phyloP scores from a whole-genome alignment of 2,797 vertebrate genomes.

The Myotis planiceps region DNA sequence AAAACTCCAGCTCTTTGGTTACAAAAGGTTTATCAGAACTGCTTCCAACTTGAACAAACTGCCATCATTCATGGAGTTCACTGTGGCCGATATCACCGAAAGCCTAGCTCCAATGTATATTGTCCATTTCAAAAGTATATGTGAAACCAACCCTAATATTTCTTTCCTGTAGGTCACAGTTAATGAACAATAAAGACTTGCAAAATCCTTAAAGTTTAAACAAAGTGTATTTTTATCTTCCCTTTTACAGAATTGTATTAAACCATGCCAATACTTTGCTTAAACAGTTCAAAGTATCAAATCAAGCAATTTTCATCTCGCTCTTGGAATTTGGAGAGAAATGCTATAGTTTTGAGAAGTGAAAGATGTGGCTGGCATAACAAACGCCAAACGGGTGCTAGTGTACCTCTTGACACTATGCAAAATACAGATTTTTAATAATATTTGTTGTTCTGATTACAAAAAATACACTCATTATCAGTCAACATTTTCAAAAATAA shows the following conservation, averaged over 20 bases:
- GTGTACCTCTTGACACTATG: neutral
- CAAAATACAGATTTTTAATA: neutral
- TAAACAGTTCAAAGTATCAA: neutral
- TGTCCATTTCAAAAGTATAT: neutral
- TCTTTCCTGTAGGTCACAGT: neutral
- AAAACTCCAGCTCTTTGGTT: conserved; percentile 33
- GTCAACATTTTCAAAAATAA: neutral
- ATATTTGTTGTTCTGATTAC: neutral
- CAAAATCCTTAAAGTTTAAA: neutral
- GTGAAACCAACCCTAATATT: neutral
- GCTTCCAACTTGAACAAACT: neutral
- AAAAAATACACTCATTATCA: neutral
- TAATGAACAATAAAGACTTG: neutral
- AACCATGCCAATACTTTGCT: neutral
- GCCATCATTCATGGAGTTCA: neutral
- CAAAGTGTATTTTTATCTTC: neutral
- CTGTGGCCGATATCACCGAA: neutral
- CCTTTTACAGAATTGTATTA: neutral
- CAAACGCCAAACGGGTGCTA: neutral
- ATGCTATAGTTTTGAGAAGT: neutral
- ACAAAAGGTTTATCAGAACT: neutral
- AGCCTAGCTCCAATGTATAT: neutral
- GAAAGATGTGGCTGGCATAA: neutral
- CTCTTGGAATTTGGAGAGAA: neutral
- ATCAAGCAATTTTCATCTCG: neutral